These are phyloP conservation scores for Enteromius trimaculatus DNA, from an alignment of 2,797 vertebrate species.

Conservation along the genomic window DNA sequence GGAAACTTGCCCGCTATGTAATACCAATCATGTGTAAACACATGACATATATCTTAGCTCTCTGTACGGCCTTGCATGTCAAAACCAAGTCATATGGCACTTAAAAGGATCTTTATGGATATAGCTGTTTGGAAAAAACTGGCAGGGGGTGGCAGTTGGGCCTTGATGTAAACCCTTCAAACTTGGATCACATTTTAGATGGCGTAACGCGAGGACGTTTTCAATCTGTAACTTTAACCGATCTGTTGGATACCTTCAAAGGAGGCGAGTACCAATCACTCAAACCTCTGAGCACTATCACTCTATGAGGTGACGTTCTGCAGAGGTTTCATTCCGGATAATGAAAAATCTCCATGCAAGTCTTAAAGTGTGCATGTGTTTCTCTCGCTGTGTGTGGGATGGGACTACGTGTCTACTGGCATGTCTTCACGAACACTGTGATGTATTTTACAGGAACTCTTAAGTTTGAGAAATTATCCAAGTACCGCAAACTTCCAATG, in stretches of 20 bases:
- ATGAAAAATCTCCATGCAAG: not conserved
- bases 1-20: not conserved
- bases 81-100: constrained; percentile 54
- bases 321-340: constrained; percentile 9
- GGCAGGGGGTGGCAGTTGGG: constrained; percentile 36
- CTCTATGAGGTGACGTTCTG: constrained; percentile 15
- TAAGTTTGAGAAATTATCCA: not conserved
- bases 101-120: constrained; percentile 55
- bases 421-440: not conserved
- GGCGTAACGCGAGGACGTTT: not conserved
- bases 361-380: not conserved
- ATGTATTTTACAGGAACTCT: constrained; percentile 3
- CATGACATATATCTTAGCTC: constrained; percentile 36
- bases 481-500: not conserved
- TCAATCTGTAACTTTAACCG: constrained; percentile 31
- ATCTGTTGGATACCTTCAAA: constrained; percentile 29
- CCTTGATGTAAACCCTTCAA: constrained; percentile 29
- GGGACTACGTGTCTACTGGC: constrained; percentile 7
- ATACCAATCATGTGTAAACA: constrained; percentile 44
- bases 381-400: constrained; percentile 20
- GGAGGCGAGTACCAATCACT: constrained; percentile 17
- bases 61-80: constrained; percentile 42
- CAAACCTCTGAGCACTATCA: not conserved
- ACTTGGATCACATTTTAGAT: constrained; percentile 33
- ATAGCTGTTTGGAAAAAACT: constrained; percentile 41